Evolutionary conservation across 2,797 vertebrate genomes (phyloP).

Genomic region (Morelia viridis): DNA sequence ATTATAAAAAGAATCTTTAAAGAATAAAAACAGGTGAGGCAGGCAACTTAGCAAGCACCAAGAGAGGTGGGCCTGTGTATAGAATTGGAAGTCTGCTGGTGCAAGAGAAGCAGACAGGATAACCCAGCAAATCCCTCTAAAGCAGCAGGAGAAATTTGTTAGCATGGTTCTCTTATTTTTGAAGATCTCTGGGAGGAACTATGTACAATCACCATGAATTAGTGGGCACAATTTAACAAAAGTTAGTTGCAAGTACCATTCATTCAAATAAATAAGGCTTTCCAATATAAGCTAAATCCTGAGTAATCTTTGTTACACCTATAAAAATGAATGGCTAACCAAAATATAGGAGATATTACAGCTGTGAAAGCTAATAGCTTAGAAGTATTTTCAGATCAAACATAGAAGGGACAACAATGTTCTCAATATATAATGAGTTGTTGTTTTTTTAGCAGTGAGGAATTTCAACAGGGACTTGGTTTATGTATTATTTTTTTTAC

Average conservation of each 20-base stretch:
- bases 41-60: too few relatives aligned
- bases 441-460: neutral
- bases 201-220: neutral
- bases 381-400: neutral
- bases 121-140: neutral
- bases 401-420: neutral
- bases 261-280: neutral
- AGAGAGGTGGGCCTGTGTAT: too few relatives aligned
- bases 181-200: neutral
- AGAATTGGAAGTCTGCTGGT: neutral
- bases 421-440: neutral
- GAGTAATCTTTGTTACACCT: neutral
- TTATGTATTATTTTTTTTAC: neutral
- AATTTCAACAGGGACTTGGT: neutral
- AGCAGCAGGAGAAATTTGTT: neutral
- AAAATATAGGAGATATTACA: neutral
- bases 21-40: too few relatives aligned
- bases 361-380: neutral
- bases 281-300: neutral
- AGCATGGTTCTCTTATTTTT: neutral
- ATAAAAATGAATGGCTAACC: neutral
- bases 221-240: neutral
- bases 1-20: too few relatives aligned
- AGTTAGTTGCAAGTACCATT: neutral
- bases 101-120: neutral